These are phyloP conservation scores for Nothoprocta perdicaria DNA, from an alignment of 2,113 vertebrate genomes.

Conservation along the genomic window DNA sequence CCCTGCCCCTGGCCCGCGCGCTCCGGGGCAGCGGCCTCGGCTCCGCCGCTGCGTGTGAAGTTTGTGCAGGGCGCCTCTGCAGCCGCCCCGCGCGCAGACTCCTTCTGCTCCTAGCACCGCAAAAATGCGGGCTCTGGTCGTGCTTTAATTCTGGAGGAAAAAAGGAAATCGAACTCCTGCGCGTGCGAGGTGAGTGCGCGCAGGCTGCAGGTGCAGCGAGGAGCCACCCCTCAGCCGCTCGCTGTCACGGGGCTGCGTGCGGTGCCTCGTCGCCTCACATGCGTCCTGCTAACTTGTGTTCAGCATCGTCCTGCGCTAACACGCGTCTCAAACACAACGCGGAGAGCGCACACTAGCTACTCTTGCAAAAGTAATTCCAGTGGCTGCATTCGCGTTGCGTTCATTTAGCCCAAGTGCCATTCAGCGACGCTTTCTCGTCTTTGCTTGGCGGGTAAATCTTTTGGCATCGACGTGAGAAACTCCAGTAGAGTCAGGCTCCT, in stretches of 20 bases:
- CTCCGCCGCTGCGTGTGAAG: not conserved
- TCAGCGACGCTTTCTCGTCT: not conserved
- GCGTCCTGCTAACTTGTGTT: conserved; percentile 34
- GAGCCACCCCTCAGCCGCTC: not conserved
- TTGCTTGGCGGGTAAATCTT: not conserved
- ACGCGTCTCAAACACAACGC: conserved; percentile 57
- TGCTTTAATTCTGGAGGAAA: not conserved
- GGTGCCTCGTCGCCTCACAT: conserved; percentile 21
- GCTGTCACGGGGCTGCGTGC: not conserved
- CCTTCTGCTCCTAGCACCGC: not conserved
- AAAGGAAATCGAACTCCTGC: not conserved
- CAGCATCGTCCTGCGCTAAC: not conserved
- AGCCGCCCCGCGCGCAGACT: not conserved
- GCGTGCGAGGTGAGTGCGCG: not conserved
- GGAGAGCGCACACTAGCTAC: conserved; percentile 54
- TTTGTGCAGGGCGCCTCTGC: not conserved
- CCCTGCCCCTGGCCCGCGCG: too few relatives aligned
- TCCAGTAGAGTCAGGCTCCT: not conserved
- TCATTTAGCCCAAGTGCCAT: conserved; percentile 3
- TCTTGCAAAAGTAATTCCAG: conserved; percentile 41
- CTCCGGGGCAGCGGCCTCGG: too few relatives aligned
- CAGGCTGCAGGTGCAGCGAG: not conserved
- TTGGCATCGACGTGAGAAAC: not conserved
- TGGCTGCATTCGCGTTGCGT: conserved; percentile 27
- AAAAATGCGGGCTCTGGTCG: not conserved